Evolutionary conservation across 2,797 vertebrate genomes (phyloP).

Genomic region (Phrynocephalus forsythii): DNA sequence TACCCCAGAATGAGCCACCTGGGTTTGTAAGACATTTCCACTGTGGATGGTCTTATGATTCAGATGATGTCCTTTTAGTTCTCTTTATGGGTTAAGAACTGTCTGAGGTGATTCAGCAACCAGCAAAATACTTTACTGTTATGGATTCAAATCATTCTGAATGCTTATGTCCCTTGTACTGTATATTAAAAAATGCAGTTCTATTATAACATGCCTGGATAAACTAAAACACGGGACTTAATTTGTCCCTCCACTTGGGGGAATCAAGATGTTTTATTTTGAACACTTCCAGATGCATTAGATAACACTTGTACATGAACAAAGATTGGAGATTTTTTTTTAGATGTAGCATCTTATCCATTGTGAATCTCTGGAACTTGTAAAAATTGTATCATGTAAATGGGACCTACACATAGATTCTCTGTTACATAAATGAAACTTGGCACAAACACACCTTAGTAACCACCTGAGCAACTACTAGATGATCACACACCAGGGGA

Average conservation of each 20-base stretch:
- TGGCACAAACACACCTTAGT: slow-evolving; percentile 51
- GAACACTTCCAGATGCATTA: background rate
- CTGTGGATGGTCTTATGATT: too few species aligned
- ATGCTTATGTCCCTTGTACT: background rate
- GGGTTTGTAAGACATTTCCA: too few species aligned
- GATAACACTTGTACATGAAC: too few species aligned
- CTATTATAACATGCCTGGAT: background rate
- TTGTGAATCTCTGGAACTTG: slow-evolving; percentile 44
- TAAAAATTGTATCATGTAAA: slow-evolving; percentile 44
- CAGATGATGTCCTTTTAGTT: too few species aligned
- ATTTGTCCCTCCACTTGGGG: background rate
- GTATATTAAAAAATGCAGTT: background rate
- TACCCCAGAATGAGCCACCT: too few species aligned
- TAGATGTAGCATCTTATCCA: slow-evolving; percentile 6
- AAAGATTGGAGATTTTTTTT: background rate
- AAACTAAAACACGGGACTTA: background rate
- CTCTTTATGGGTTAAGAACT: too few species aligned
- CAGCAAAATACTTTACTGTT: too few species aligned
- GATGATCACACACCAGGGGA: slow-evolving; percentile 35
- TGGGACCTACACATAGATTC: slow-evolving; percentile 44
- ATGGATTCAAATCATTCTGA: too few species aligned
- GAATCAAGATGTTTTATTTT: background rate
- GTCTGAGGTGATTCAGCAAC: too few species aligned
- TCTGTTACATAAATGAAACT: slow-evolving; percentile 53
- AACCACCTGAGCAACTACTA: slow-evolving; percentile 46